A percentile compares a stretch with the other conserved stretches of the same genome.
These are phyloP conservation scores for Yoshiicerus persimilis DNA, from an alignment of 1,140 invertebrate species.

Conservation along the genomic window DNA sequence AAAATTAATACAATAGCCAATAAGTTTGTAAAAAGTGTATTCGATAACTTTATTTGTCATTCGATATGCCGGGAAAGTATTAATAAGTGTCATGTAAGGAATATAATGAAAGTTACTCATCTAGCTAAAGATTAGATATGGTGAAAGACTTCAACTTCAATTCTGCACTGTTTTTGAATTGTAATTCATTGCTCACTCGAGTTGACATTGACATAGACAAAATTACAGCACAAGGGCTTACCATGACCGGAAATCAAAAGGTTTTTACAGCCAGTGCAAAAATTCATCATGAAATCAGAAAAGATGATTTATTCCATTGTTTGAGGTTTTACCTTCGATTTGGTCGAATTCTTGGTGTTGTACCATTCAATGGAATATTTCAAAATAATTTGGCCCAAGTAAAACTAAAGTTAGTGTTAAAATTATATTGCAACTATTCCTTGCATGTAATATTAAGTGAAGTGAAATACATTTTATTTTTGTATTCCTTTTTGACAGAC, in stretches of 20 bases:
- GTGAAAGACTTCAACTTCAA: background rate
- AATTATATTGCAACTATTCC: background rate
- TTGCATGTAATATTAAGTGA: background rate
- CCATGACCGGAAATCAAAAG: background rate
- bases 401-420: background rate
- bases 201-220: background rate
- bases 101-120: background rate
- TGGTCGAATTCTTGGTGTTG: slow-evolving; percentile 28
- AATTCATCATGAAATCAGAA: background rate
- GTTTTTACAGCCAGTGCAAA: background rate
- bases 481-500: background rate
- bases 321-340: slow-evolving; percentile 20
- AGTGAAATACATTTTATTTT: background rate
- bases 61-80: no score
- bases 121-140: background rate
- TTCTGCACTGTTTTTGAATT: background rate
- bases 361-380: slow-evolving; percentile 30
- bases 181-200: background rate
- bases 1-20: no score
- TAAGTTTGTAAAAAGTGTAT: no score
- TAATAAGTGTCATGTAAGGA: no score
- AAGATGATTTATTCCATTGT: slow-evolving; percentile 30
- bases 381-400: background rate
- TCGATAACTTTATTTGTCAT: no score
- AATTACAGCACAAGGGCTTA: background rate